phyloP scores from a whole-genome alignment of 2,113 vertebrate species.

The Aspiorhynchus laticeps region DNA sequence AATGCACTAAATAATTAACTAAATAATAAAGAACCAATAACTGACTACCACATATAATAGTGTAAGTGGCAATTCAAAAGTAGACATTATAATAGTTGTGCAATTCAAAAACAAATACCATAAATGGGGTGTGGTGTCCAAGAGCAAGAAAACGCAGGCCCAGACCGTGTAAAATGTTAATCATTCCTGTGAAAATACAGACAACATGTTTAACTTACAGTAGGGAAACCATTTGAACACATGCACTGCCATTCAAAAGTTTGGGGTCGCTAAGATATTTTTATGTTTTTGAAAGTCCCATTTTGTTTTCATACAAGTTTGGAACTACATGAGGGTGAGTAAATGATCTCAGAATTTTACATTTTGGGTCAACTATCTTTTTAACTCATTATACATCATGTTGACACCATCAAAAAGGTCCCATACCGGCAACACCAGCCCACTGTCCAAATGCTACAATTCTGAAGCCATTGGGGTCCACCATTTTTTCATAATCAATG shows the following conservation, averaged over 20 bases:
- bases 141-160: slow-evolving; percentile 93
- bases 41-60: not conserved
- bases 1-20: not conserved
- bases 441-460: slow-evolving; percentile 97
- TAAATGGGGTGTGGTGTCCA: slow-evolving; percentile 96
- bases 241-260: not conserved
- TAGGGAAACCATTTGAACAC: not conserved
- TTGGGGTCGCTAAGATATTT: too few relatives aligned
- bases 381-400: not conserved
- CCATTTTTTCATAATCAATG: slow-evolving; percentile 99
- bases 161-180: slow-evolving; percentile 95
- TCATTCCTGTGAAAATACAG: slow-evolving; percentile 85
- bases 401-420: not conserved
- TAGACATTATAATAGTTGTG: not conserved
- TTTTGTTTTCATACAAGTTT: too few relatives aligned
- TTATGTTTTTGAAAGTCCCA: too few relatives aligned
- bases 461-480: slow-evolving; percentile 88
- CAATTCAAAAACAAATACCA: slow-evolving; percentile 74
- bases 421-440: slow-evolving; percentile 95
- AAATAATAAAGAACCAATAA: not conserved
- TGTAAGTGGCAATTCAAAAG: not conserved
- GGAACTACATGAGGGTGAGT: too few relatives aligned
- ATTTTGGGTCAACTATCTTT: not conserved
- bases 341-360: not conserved
- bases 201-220: not conserved